Evolutionary conservation across 2,797 vertebrate genomes (phyloP).

Genomic region (Phrynocephalus guinanensis): DNA sequence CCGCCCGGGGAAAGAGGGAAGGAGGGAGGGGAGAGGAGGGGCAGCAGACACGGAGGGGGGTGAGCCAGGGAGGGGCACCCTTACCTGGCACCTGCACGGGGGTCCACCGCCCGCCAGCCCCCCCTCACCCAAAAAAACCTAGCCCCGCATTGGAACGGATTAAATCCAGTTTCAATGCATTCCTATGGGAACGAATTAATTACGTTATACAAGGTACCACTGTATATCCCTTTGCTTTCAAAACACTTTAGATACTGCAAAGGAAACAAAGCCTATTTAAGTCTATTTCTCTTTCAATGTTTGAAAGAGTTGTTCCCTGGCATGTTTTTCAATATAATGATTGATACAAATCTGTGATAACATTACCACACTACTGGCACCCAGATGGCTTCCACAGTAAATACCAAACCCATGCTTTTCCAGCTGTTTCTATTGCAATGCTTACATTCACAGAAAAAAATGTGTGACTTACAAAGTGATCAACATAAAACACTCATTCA

Average conservation of each 20-base stretch:
- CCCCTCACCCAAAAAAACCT: too few species aligned
- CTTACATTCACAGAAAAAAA: constrained; percentile 16
- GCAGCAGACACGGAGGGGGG: too few species aligned
- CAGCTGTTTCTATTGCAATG: constrained; percentile 10
- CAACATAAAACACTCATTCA: constrained; percentile 7
- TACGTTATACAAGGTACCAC: too few species aligned
- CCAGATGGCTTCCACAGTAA: constrained; percentile 1
- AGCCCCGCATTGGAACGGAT: too few species aligned
- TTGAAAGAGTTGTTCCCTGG: background rate
- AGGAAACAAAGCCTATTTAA: background rate
- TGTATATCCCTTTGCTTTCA: too few species aligned
- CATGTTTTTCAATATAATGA: background rate
- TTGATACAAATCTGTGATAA: background rate
- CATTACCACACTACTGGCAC: background rate
- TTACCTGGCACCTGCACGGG: too few species aligned
- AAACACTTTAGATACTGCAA: background rate
- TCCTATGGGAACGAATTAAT: too few species aligned
- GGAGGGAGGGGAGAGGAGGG: too few species aligned
- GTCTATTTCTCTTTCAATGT: background rate
- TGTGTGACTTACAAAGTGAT: background rate
- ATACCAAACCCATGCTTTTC: background rate
- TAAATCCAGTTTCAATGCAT: too few species aligned
- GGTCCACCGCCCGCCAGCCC: too few species aligned
- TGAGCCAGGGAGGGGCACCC: too few species aligned
- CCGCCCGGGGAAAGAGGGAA: too few species aligned